Base-by-base conservation (phyloP, 2,113 vertebrate species). In the Odontophorus gujanensis region DNA sequence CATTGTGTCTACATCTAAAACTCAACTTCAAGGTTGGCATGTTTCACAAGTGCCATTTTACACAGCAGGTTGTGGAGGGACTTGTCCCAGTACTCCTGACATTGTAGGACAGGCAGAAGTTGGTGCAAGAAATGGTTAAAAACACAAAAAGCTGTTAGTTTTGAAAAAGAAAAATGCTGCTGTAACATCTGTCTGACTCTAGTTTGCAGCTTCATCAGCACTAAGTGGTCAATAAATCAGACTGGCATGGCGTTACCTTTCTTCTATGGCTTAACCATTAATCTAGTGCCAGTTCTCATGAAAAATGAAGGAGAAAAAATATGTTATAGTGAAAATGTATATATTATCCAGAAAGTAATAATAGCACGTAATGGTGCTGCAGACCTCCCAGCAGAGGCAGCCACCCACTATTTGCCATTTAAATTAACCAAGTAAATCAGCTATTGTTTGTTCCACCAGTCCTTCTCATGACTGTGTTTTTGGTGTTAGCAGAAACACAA, bases 171-270 rank as follows among this genome's bases (percentile, higher is more conserved):
- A 99, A 98, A 99, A 99, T 98, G 98, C 98, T 89, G 97, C 98
- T 96, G 97, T 98, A 98, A 98, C 98, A 98, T 98, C 98, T 98
- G 98, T 98, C 97, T 98, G 98, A 98, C 97, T 98, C 98, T 98
- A 97, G 98, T 98, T 98, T 98, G 98, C 98, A 98, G 99, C 98
- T 98, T 99, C 98, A 99, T 99, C 98, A 99, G 97, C 96, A 96
- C 98, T 99, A 99, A 99, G 99, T 99, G 99, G 98, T 98, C 98
- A 98, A 99, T 99, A 99, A 99, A 99, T 99, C 99, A 99, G 98
- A 95, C 96, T 95, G 97, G 98, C 98, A 74, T 90, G 96, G 98
- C 61, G 91, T 96, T 98, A 97, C 95, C 94, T 97, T 98, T 97
- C 98, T 98, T 97, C 98, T 80, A 91, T 88, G 97, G 97, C 97